Evolutionary conservation across 2,113 vertebrate genomes (phyloP), one percentile per base, ranked within the genome.

Genomic region (Hylia prasina): DNA sequence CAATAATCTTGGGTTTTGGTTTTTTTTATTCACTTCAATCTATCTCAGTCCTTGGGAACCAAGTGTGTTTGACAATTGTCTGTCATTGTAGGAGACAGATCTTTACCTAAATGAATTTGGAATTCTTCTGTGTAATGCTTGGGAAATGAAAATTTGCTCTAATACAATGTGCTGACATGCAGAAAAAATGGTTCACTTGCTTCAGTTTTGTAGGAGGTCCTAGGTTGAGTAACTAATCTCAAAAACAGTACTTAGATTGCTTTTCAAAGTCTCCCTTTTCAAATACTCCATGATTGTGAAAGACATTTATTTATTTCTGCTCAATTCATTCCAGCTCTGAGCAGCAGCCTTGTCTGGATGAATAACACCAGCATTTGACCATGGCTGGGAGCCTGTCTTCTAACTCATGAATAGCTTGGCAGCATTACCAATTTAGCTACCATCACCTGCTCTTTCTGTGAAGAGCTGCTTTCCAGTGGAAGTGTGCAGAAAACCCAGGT

Each of bases 301-400:
- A 73, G 54, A 25, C 13, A 60, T 71, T 65, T 91, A 57, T 82
- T 96, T 91, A 72, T 94, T 94, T 94, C 24, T 82, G 28, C 40
- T 91, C 40, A 9, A 56, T 69, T 82, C 66, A 37, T 80, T 92
- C 15, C 27, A 63, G 30, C 30, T 75, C 68, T 57, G 51, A 87
- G 40, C 4, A 2, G 51, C 69, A 81, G 22, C 47, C 39, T 81
- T 33, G 3, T 89, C 65, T 89, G 51, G 21, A 51, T 78, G 77
- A 83, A 84, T 64, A 81, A 25, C 45, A 50, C 19, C 12, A 42
- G 9, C 42, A 35, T 87, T 95, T 91, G 65, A 87, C 93, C 39
- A 23, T 12, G 25, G 47, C 73, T 86, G 22, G 10, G 33, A 79
- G 8, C 51, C 56, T 91, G 50, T 31, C 87, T 93, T 91, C 54